phyloP scores from a whole-genome alignment of 1,140 invertebrate genomes.

The Holotrichia oblita region DNA sequence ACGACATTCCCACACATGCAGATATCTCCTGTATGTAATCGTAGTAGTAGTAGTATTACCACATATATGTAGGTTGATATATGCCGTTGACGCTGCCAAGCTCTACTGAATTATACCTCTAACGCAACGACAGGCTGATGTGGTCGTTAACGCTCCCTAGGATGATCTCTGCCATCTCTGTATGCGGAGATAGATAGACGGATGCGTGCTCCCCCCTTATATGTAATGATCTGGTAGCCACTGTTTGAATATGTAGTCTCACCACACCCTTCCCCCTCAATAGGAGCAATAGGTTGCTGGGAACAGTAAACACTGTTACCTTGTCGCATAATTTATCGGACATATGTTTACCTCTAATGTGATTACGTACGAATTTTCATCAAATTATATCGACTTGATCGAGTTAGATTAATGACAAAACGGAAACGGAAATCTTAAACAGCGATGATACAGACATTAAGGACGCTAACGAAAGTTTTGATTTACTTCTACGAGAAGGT shows the following conservation, averaged over 20 bases:
- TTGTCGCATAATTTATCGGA: too few relatives aligned
- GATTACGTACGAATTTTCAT: not conserved
- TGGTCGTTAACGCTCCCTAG: conserved; percentile 18
- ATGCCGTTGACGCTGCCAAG: not conserved
- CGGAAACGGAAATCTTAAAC: too few relatives aligned
- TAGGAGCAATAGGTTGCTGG: not conserved
- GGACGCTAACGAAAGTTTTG: too few relatives aligned
- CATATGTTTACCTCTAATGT: too few relatives aligned
- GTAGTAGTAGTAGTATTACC: too few relatives aligned
- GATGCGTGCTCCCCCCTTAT: not conserved
- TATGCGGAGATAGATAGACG: not conserved
- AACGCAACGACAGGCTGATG: conserved; percentile 2
- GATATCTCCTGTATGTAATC: not conserved
- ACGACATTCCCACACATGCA: not conserved
- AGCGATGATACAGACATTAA: too few relatives aligned
- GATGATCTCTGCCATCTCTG: not conserved
- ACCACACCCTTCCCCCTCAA: not conserved
- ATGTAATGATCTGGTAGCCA: not conserved
- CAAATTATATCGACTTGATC: not conserved
- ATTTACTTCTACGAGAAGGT: too few relatives aligned
- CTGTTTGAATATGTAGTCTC: not conserved
- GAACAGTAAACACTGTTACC: not conserved
- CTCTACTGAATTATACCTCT: not conserved
- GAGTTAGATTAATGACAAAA: too few relatives aligned
- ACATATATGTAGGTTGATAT: not conserved